Evolutionary conservation across 64 coral and sea anemone species (phyloP).

Genomic region (Dendrophyllia cribrosa): DNA sequence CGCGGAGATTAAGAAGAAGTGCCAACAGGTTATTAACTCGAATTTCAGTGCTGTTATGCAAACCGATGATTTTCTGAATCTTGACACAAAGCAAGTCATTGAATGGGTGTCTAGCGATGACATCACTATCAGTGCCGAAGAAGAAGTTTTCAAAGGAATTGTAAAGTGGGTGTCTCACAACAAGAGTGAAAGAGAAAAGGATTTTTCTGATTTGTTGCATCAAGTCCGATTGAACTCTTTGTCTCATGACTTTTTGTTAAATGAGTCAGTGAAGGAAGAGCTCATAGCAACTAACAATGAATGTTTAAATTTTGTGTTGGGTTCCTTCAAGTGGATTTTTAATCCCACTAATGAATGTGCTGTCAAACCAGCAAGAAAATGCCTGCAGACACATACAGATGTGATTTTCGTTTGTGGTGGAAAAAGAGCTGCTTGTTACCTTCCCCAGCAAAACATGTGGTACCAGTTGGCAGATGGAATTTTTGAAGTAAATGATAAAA

Average conservation of each 20-base stretch:
- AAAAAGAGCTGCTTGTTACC: neutral
- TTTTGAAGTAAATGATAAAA: neutral
- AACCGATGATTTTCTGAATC: constrained; percentile 23
- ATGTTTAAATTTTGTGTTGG: neutral
- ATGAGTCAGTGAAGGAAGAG: neutral
- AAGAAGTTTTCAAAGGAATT: constrained; percentile 29
- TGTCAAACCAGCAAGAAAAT: neutral
- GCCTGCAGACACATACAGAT: neutral
- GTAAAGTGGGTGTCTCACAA: constrained; percentile 4
- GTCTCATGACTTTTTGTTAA: constrained; percentile 1
- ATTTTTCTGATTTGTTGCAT: neutral
- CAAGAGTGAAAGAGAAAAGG: constrained; percentile 17
- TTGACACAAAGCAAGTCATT: neutral
- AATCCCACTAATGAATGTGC: neutral
- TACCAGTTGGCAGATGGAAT: neutral
- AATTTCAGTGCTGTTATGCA: neutral
- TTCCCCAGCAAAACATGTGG: neutral
- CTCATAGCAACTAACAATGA: neutral
- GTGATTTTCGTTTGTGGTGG: constrained; percentile 10
- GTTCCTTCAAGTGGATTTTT: neutral
- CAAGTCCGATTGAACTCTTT: neutral
- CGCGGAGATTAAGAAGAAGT: neutral
- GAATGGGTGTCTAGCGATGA: constrained; percentile 22
- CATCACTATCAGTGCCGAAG: neutral
- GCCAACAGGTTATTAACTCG: neutral